These are phyloP conservation scores for Ceyx margarethae DNA, from an alignment of 2,113 vertebrate species.

Conservation along the genomic window DNA sequence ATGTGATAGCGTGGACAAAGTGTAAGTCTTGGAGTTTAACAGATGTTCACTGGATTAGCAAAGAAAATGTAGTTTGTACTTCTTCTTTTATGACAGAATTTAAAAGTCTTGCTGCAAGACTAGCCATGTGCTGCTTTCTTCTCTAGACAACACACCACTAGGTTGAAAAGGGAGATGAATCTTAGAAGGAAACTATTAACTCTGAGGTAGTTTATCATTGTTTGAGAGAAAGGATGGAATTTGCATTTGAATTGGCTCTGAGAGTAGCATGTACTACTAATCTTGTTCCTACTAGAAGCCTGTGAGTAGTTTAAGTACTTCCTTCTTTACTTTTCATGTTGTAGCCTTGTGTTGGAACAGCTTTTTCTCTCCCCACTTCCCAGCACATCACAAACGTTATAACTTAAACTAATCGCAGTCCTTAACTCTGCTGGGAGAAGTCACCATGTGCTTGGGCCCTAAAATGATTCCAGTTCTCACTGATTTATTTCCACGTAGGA, in stretches of 20 bases:
- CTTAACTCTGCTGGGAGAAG: conserved; percentile 24
- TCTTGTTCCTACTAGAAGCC: conserved; percentile 85
- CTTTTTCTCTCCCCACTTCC: conserved; percentile 48
- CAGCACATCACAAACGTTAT: conserved; percentile 63
- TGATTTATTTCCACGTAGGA: neutral
- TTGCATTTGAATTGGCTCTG: conserved; percentile 93
- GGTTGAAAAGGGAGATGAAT: conserved; percentile 90
- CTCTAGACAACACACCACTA: conserved; percentile 83
- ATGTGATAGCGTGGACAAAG: conserved; percentile 56
- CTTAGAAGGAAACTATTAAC: conserved; percentile 97
- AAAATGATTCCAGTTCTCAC: neutral
- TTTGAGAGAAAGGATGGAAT: conserved; percentile 88
- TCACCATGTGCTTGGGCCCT: neutral
- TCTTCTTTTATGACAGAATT: conserved; percentile 81
- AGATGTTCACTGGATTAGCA: conserved; percentile 85
- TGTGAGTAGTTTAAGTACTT: conserved; percentile 85
- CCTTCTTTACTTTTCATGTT: conserved; percentile 80
- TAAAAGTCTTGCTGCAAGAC: conserved; percentile 88
- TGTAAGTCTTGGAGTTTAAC: conserved; percentile 72
- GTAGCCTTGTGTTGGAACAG: conserved; percentile 64
- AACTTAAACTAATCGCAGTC: conserved; percentile 68
- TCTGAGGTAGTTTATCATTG: conserved; percentile 97
- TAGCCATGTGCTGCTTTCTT: conserved; percentile 79
- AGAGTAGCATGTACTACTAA: conserved; percentile 87
- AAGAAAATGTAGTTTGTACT: conserved; percentile 84